Evolutionary conservation across 2,113 vertebrate genomes (phyloP).

Genomic region (Lycaon pictus): DNA sequence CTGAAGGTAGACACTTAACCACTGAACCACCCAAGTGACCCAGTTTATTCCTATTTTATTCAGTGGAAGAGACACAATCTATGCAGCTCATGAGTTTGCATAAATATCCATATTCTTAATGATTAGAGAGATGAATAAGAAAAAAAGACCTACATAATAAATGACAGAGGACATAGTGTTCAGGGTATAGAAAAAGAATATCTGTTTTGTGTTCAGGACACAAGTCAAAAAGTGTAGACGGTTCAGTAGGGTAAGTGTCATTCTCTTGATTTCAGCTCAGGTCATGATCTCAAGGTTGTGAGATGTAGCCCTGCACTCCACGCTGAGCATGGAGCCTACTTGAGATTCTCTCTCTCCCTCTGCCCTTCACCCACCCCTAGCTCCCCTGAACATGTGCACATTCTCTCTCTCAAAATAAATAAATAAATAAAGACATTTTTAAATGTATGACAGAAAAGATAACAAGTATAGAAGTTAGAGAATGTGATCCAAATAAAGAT

Average conservation of each 20-base stretch:
- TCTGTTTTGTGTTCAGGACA: neutral
- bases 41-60: neutral
- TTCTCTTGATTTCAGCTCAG: neutral
- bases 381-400: accelerated
- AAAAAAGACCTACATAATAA: neutral
- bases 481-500: neutral
- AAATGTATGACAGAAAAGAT: neutral
- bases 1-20: too few relatives aligned
- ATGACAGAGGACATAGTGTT: neutral
- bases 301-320: neutral
- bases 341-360: neutral
- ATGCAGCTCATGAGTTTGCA: neutral
- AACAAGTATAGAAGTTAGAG: neutral
- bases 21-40: too few relatives aligned
- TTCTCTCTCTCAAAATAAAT: neutral
- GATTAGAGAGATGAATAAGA: neutral
- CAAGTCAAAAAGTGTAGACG: neutral
- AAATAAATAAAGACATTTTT: neutral
- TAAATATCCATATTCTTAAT: neutral
- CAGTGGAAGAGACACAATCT: neutral
- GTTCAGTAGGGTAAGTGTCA: neutral
- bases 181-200: neutral
- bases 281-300: neutral
- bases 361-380: neutral
- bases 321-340: neutral